Evolutionary conservation across 1,140 invertebrate genomes (phyloP).

Genomic region (Atta texana): DNA sequence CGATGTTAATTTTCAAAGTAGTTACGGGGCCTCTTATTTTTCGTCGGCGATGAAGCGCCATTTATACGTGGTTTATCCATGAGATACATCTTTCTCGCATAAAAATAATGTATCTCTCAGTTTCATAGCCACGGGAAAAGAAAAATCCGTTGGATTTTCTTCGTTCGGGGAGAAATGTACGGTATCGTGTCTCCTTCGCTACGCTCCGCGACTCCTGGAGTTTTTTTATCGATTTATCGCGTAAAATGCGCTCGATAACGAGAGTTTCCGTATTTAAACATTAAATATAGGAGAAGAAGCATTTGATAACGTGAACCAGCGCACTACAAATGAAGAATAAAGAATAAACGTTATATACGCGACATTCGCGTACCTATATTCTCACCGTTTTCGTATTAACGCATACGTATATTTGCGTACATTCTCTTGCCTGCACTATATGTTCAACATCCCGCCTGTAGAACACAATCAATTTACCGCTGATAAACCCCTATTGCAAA

Average conservation of each 20-base stretch:
- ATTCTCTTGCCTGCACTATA: slow-evolving; percentile 1
- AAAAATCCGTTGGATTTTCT: neutral
- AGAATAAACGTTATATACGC: slow-evolving; percentile 28
- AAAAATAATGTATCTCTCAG: neutral
- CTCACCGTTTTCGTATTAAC: neutral
- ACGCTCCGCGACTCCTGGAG: neutral
- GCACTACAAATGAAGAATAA: slow-evolving; percentile 9
- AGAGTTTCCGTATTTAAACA: neutral
- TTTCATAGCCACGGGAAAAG: neutral
- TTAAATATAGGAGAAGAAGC: neutral
- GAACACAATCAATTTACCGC: slow-evolving; percentile 55
- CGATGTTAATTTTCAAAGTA: slow-evolving; percentile 41
- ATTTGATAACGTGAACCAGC: neutral
- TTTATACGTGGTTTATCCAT: slow-evolving; percentile 30
- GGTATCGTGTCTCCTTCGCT: neutral
- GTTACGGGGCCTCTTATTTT: slow-evolving; percentile 27
- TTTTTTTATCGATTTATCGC: neutral
- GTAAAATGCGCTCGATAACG: neutral
- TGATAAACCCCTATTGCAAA: slow-evolving; percentile 58
- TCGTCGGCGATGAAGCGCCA: slow-evolving; percentile 40
- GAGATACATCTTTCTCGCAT: neutral
- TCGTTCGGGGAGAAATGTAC: neutral
- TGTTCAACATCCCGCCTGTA: slow-evolving; percentile 38
- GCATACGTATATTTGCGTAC: neutral
- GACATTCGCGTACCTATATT: too few species aligned